Evolutionary conservation across 2,888 invertebrate species (phyloP).

Genomic region (Mesorhabditis spiculigera): DNA sequence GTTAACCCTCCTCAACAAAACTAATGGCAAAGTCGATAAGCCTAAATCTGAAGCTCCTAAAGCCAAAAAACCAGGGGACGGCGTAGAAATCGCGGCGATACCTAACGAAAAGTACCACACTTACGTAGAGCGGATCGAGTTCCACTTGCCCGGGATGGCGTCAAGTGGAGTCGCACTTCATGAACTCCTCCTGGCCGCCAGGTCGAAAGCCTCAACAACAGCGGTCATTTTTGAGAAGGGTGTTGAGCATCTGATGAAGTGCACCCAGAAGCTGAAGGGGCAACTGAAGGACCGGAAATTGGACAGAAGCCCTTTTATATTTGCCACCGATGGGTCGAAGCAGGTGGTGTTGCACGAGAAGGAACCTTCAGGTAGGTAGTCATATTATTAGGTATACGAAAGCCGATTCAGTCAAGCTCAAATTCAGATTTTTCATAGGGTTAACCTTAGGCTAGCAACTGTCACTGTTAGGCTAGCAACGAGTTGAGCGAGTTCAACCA

Average conservation of each 20-base stretch:
- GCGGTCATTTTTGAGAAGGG: conserved; percentile 4
- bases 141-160: neutral
- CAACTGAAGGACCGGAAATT: conserved; percentile 25
- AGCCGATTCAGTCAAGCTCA: no score
- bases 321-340: conserved; percentile 26
- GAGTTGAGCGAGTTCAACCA: no score
- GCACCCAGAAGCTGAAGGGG: conserved; percentile 66
- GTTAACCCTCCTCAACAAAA: neutral
- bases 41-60: no score
- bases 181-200: neutral
- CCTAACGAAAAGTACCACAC: neutral
- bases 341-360: conserved; percentile 13
- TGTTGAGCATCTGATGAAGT: conserved; percentile 4
- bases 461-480: no score
- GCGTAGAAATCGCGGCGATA: neutral
- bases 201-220: neutral
- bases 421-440: no score
- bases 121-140: neutral
- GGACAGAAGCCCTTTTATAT: conserved; percentile 24
- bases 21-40: neutral
- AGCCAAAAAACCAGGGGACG: no score
- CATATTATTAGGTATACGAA: no score
- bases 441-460: no score
- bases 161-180: neutral
- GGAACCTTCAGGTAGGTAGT: no score